Evolutionary conservation across 2,888 invertebrate genomes (phyloP), one percentile per base, ranked within the genome.

Genomic region (Caenorhabditis becei): DNA sequence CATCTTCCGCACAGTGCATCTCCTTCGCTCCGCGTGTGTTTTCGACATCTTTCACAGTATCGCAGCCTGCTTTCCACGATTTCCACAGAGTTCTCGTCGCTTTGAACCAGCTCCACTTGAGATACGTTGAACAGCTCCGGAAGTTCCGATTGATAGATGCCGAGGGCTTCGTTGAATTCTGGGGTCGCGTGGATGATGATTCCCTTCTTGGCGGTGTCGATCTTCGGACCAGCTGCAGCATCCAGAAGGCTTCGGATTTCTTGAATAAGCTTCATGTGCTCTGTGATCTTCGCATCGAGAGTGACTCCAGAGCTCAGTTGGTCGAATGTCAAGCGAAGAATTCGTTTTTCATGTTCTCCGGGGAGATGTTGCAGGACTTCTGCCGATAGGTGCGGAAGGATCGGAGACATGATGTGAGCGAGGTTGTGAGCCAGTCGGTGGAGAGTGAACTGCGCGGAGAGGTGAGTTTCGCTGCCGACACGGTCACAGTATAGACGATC

Each of bases 401-500:
- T 71, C 11, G 90, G 89, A n/a, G 89, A 86, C 16, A 91, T 84
- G 20, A 78, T 28, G 14, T 65, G 66, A 14, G 87, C 75, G 10
- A 91, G 53, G 20, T 72, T 75, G 26, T 66, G 41, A 10, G 79
- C 79, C 20, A 79, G 32, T 37, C 74, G 69, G 49, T 77, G 67
- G 28, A 65, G 59, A 26, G 90, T 91, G 56, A 72, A 86, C 51
- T 86, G 86, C 1, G 88, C 90, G 5, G 88, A 78, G n/a, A 85
- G 44, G 61, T 90, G 90, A 11, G 77, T 53, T 7, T 80, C 59
- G 8, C 81, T 77, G 20, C 80, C 83, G 1, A 84, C 14, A 14
- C 83, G 72, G 32, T 88, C 85, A 71, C 89, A 89, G 65, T 90
- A 90, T 5, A 90, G 80, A n/a, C 90, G 87, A 67, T 90, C 90